Evolutionary conservation across 2,113 vertebrate genomes (phyloP).

Genomic region (Pterocles gutturalis): DNA sequence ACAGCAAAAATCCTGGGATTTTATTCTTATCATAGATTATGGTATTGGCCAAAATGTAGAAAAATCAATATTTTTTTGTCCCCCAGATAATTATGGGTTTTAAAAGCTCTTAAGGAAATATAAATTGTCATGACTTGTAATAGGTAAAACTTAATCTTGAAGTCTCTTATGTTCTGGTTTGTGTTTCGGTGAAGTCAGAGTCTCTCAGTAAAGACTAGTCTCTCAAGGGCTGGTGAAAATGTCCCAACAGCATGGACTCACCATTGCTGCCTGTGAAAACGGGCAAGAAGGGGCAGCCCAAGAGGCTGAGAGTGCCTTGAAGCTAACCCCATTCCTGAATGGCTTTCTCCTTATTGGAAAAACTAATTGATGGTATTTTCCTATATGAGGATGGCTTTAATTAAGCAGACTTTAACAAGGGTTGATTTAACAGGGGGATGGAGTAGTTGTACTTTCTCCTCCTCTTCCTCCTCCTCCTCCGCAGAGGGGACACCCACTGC

Average conservation of each 20-base stretch:
- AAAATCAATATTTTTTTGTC: neutral
- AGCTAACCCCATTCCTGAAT: neutral
- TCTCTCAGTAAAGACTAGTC: rapidly evolving
- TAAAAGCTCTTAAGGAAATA: neutral
- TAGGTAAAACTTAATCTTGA: neutral
- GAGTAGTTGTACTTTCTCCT: neutral
- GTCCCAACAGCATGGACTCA: rapidly evolving
- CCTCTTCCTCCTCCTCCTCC: neutral
- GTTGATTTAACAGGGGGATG: neutral
- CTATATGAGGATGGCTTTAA: neutral
- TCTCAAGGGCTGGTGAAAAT: neutral
- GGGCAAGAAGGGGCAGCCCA: rapidly evolving
- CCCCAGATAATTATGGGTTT: neutral
- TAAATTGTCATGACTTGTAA: neutral
- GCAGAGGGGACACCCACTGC: too few species aligned
- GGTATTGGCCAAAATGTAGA: neutral
- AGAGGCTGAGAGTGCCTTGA: rapidly evolving
- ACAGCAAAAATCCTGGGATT: neutral
- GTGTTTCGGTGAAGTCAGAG: neutral
- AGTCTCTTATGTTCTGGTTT: neutral
- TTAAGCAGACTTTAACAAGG: neutral
- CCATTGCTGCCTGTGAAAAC: neutral
- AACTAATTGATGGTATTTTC: neutral
- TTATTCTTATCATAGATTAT: neutral
- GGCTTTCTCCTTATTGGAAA: neutral